Evolutionary conservation across 1,140 invertebrate genomes (phyloP).

Genomic region (Reticulitermes speratus): DNA sequence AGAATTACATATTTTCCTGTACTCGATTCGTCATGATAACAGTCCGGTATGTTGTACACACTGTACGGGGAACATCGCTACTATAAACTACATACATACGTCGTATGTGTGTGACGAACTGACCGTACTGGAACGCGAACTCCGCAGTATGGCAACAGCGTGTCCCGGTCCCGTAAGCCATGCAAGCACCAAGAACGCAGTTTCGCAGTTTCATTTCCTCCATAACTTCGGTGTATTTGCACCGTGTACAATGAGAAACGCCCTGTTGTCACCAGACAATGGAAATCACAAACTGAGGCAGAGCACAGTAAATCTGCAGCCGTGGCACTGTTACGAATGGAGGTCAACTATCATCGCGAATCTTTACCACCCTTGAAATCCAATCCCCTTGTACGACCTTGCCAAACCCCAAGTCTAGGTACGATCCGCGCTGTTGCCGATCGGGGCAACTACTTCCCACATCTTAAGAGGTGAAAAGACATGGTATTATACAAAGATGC

Average conservation of each 20-base stretch:
- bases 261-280: neutral
- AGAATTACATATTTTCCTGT: neutral
- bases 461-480: neutral
- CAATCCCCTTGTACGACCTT: conserved; percentile 5
- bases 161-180: neutral
- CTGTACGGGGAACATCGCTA: too few species aligned
- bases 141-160: neutral
- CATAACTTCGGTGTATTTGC: neutral
- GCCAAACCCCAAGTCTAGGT: neutral
- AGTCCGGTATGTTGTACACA: too few species aligned
- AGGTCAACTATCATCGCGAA: neutral
- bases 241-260: neutral
- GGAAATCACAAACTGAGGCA: neutral
- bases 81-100: too few species aligned
- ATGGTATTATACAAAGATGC: neutral
- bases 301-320: neutral
- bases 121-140: neutral
- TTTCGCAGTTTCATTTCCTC: neutral
- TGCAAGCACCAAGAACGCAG: neutral
- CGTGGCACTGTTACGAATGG: neutral
- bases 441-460: neutral
- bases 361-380: conserved; percentile 6
- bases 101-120: too few species aligned
- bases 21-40: too few species aligned
- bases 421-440: neutral